phyloP scores from a whole-genome alignment of 37 sponge, comb jelly and placozoan genomes.

The Axinella damicornis region DNA sequence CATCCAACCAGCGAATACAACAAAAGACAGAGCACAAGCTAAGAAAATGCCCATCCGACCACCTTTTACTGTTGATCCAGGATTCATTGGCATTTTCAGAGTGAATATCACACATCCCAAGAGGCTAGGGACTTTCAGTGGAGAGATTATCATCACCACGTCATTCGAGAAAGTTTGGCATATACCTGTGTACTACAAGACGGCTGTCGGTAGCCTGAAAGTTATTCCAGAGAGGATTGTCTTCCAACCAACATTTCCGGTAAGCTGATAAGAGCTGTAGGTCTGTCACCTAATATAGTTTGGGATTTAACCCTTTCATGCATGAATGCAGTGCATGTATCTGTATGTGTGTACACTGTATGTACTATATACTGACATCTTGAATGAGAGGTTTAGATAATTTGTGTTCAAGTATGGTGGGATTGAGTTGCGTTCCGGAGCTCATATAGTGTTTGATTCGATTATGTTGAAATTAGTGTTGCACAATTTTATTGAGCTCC shows the following conservation, averaged over 20 bases:
- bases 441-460: no score
- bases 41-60: not conserved
- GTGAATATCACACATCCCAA: constrained; percentile 67
- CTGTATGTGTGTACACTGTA: no score
- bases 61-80: constrained; percentile 50
- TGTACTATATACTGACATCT: no score
- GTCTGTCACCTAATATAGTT: no score
- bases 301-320: no score
- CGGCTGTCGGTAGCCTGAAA: constrained; percentile 54
- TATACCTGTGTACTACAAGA: constrained; percentile 61
- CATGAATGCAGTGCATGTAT: no score
- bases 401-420: no score
- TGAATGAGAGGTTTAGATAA: no score
- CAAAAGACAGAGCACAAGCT: not conserved
- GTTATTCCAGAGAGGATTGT: constrained; percentile 32
- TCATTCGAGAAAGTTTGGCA: constrained; percentile 61
- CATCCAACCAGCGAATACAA: constrained; percentile 16
- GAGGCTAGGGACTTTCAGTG: constrained; percentile 45
- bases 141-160: constrained; percentile 65
- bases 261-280: no score
- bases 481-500: no score
- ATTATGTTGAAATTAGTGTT: no score
- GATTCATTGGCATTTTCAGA: constrained; percentile 37
- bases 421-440: no score
- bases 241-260: constrained; percentile 64